Conservation (phyloP, 2,113 vertebrate genomes). For the Campylomormyrus numenius region DNA sequence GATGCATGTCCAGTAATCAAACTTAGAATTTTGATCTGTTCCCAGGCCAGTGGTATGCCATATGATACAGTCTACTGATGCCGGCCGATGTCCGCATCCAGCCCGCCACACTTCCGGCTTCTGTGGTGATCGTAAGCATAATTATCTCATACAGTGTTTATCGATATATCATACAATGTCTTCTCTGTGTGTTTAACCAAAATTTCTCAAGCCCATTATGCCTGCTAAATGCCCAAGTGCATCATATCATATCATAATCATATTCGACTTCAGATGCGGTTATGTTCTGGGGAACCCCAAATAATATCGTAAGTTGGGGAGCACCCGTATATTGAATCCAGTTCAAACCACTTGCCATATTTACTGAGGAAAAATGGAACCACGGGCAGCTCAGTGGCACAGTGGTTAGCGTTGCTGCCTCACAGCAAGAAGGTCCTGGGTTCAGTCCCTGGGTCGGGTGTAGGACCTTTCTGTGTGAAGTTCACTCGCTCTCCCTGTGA, state of each 20-base stretch:
- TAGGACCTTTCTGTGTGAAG: too few species aligned
- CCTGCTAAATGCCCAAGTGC: background rate
- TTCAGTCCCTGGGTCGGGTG: too few species aligned
- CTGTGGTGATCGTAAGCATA: background rate
- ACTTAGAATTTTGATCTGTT: background rate
- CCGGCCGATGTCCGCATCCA: background rate
- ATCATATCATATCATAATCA: background rate
- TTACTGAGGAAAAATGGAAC: background rate
- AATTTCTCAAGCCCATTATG: background rate
- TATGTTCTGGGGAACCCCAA: background rate
- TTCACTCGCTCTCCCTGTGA: too few species aligned
- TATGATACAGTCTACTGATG: background rate
- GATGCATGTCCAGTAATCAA: background rate
- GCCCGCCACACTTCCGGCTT: background rate
- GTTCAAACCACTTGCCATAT: background rate
- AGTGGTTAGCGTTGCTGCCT: too few species aligned
- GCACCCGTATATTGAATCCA: background rate
- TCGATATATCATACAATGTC: background rate
- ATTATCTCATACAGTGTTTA: background rate
- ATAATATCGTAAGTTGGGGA: background rate
- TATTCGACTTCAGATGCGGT: background rate
- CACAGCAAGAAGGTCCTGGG: too few species aligned
- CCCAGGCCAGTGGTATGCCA: background rate
- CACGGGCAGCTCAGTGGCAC: too few species aligned
- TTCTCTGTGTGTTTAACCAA: background rate